phyloP scores from a whole-genome alignment of 2,113 vertebrate species.

The Paralichthys olivaceus region DNA sequence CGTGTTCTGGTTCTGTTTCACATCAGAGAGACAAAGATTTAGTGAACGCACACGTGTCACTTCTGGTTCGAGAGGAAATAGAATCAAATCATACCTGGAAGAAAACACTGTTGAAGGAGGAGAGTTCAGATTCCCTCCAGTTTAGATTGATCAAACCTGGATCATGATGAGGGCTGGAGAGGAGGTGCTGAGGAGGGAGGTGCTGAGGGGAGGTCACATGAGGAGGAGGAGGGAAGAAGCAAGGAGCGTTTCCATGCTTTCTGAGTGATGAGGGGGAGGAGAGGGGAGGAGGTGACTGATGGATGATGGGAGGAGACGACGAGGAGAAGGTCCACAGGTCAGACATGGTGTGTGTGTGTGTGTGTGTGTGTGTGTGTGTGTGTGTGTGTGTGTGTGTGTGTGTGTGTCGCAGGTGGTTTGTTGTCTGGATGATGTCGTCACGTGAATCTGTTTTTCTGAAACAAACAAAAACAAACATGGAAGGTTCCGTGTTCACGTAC shows the following conservation, averaged over 20 bases:
- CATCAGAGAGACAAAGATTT: not conserved
- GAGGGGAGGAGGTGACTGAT: constrained; percentile 4
- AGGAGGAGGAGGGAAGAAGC: not conserved
- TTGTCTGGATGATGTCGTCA: constrained; percentile 5
- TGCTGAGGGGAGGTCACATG: constrained; percentile 23
- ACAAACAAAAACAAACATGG: not conserved
- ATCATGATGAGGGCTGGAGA: constrained; percentile 7
- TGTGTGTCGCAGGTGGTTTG: not conserved
- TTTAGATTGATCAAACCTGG: not conserved
- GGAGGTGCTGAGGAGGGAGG: constrained; percentile 10
- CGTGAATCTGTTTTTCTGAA: constrained; percentile 6
- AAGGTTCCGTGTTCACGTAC: no score
- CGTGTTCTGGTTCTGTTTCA: constrained; percentile 22
- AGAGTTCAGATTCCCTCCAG: constrained; percentile 20
- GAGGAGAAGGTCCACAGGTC: constrained; percentile 36
- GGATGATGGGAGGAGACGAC: constrained; percentile 16
- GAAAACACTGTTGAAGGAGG: not conserved
- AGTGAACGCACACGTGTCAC: not conserved
- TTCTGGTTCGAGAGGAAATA: not conserved
- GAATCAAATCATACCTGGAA: constrained; percentile 45
- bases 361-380: constrained; percentile 1
- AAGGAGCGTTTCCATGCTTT: constrained; percentile 4
- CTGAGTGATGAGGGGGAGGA: constrained; percentile 1
- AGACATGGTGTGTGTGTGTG: constrained; percentile 33
- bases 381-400: constrained; percentile 1